These are phyloP conservation scores for Anabas testudineus DNA, from an alignment of 2,797 vertebrate species.

Conservation along the genomic window DNA sequence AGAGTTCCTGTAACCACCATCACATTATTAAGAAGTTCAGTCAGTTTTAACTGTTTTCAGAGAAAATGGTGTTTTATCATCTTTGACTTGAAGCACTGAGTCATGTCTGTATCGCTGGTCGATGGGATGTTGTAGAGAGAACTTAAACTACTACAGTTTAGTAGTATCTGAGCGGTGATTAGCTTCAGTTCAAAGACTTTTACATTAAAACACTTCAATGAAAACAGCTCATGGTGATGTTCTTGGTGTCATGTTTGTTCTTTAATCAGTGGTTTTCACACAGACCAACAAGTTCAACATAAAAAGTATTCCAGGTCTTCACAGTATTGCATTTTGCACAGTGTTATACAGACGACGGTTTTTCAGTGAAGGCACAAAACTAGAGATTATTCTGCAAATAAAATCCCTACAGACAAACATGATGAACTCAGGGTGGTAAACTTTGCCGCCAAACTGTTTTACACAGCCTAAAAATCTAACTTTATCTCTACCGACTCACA, in stretches of 20 bases:
- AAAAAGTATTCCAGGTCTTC: conserved; percentile 59
- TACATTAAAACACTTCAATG: too few species aligned
- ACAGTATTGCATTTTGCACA: conserved; percentile 80
- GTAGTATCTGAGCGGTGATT: too few species aligned
- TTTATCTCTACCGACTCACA: conserved; percentile 34
- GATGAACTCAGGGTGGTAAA: conserved; percentile 38
- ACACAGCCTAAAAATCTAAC: conserved; percentile 51
- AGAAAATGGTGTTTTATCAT: too few species aligned
- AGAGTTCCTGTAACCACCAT: too few species aligned
- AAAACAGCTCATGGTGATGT: neutral
- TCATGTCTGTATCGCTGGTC: too few species aligned
- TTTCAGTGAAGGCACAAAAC: conserved; percentile 80
- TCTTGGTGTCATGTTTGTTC: conserved; percentile 39
- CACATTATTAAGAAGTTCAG: too few species aligned
- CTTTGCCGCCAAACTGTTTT: conserved; percentile 34
- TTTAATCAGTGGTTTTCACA: conserved; percentile 72
- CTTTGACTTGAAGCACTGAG: too few species aligned
- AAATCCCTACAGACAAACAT: conserved; percentile 65
- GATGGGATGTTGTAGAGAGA: too few species aligned
- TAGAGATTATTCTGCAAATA: conserved; percentile 69
- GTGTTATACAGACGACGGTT: conserved; percentile 75
- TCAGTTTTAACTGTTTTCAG: too few species aligned
- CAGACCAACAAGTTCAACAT: conserved; percentile 60
- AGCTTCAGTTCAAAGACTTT: too few species aligned
- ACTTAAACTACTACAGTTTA: too few species aligned